Evolutionary conservation across 2,888 invertebrate species (phyloP).

Genomic region (Pachydiplax longipennis): DNA sequence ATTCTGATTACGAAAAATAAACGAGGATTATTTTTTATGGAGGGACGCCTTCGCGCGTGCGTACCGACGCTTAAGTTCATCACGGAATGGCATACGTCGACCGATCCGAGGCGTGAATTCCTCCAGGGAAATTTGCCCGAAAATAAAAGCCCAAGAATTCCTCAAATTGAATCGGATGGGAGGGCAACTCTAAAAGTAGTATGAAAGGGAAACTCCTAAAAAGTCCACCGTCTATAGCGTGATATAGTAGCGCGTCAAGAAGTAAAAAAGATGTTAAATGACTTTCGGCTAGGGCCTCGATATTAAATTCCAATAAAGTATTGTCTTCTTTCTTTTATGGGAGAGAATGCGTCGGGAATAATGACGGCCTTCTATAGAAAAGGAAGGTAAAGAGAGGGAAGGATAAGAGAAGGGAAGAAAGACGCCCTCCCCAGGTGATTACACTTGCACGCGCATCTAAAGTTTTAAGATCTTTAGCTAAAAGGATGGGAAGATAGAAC

Average conservation of each 20-base stretch:
- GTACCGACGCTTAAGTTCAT: neutral
- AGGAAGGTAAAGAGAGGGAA: neutral
- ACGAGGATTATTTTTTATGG: neutral
- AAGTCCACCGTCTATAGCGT: neutral
- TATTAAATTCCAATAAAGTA: neutral
- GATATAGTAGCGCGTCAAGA: neutral
- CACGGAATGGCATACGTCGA: neutral
- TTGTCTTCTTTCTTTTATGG: neutral
- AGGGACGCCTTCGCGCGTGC: too few species aligned
- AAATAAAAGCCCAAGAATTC: neutral
- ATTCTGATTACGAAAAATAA: neutral
- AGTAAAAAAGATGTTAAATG: neutral
- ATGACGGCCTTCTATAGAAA: neutral
- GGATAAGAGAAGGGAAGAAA: neutral
- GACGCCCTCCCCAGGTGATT: neutral
- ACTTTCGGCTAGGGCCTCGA: neutral
- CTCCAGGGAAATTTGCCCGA: neutral
- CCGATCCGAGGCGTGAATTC: neutral
- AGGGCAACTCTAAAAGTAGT: neutral
- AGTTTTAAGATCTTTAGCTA: neutral
- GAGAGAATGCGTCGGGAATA: neutral
- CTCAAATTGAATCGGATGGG: neutral
- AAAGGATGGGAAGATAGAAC: neutral
- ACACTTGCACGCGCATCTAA: neutral
- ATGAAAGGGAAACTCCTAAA: neutral